phyloP scores from a whole-genome alignment of 2,797 vertebrate genomes.

The Chlorospingus semifuscus region DNA sequence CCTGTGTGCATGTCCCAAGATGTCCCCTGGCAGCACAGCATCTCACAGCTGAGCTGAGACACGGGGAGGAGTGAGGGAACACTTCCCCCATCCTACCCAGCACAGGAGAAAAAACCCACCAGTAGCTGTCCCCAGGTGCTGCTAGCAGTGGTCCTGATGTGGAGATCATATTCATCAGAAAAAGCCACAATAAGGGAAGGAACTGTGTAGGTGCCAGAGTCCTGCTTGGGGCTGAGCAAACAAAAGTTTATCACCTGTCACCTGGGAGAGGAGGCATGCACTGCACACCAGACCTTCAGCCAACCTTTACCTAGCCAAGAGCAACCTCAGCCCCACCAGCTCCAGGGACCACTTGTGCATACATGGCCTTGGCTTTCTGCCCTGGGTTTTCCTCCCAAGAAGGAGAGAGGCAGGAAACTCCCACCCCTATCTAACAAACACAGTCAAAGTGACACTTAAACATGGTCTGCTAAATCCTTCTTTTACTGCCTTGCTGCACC shows the following conservation, averaged over 20 bases:
- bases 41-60: neutral
- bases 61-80: rapidly evolving
- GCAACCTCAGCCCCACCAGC: neutral
- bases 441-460: neutral
- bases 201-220: neutral
- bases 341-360: neutral
- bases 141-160: rapidly evolving
- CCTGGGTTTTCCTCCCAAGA: neutral
- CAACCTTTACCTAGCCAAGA: neutral
- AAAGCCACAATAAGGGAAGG: neutral
- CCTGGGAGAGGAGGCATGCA: neutral
- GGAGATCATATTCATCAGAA: neutral
- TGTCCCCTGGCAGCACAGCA: neutral
- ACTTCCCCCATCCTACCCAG: neutral
- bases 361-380: neutral
- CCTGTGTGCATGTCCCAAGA: neutral
- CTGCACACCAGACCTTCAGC: neutral
- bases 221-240: neutral
- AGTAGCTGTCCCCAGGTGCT: too few relatives aligned
- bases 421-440: neutral
- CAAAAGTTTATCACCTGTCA: neutral
- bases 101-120: rapidly evolving
- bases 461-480: neutral
- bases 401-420: neutral
- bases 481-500: neutral